Evolutionary conservation across 2,888 invertebrate genomes (phyloP), one percentile per base, ranked within the genome.

Genomic region (Tromatobia lineatoria): DNA sequence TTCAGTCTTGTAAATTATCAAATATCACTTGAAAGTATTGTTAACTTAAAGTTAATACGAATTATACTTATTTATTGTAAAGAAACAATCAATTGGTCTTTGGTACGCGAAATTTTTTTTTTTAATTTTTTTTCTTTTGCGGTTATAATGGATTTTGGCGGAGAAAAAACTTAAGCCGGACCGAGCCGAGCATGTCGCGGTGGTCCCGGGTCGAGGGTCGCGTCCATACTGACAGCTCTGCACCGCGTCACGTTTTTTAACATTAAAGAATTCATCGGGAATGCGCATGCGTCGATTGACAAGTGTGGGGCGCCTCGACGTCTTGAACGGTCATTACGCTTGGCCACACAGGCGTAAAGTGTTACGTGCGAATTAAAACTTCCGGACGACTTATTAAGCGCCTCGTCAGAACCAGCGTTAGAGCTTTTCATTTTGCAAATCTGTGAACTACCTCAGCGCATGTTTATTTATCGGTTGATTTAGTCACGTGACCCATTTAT

Each of bases 141-240:
- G 8, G 23, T 52, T 50, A n/a, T 47, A 66, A 23, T 25, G 20
- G 77, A 70, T 80, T 64, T 69, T 11, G 57, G 73, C 38, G 13
- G 13, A 59, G 45, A 70, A 34, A 38, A 57, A 81, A 66, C 18
- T 81, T 81, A 29, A 75, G 59, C 78, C 81, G 81, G 42, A 81
- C 74, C 57, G 80, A 84, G 80, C 75, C 76, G 77, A 85, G 74
- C 81, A 86, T 86, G 77, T 52, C 74, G 82, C 78, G 76, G 23
- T 75, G 66, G 69, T 85, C 74, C 47, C 80, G 80, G 88, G 85
- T 83, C 88, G 90, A 89, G 88, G 84, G 89, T 90, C 88, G 87
- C 88, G 80, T 87, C 87, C 88, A 87, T 79, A 91, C 91, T 91
- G 91, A 88, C 86, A 87, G 87, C 82, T 76, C 82, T 67, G 79